phyloP scores from a whole-genome alignment of 2,113 vertebrate genomes.

The Thalassoma bifasciatum region DNA sequence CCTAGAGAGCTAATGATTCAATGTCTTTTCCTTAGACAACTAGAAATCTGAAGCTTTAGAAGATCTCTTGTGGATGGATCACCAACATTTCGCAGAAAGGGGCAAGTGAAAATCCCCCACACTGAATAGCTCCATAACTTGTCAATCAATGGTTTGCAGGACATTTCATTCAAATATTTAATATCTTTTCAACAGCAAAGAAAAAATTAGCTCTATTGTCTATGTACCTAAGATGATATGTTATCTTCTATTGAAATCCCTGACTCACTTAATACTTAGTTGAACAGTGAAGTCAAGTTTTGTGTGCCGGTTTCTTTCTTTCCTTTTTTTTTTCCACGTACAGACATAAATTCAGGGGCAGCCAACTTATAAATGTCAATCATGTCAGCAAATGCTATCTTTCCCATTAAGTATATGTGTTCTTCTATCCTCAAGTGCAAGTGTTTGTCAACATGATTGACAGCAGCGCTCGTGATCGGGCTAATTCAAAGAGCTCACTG shows the following conservation, averaged over 20 bases:
- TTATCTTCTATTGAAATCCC: background rate
- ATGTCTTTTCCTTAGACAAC: no score
- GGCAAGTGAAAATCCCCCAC: no score
- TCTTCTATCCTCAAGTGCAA: slow-evolving; percentile 8
- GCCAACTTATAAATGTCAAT: slow-evolving; percentile 19
- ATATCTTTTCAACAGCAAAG: no score
- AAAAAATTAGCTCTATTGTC: no score
- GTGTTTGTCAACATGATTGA: slow-evolving; percentile 52
- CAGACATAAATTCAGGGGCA: slow-evolving; percentile 3
- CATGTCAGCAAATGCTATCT: slow-evolving; percentile 19
- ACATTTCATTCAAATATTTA: no score
- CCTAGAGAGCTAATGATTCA: no score
- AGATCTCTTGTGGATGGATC: no score
- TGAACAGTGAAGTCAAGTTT: background rate
- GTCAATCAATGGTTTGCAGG: no score
- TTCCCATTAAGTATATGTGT: slow-evolving; percentile 1
- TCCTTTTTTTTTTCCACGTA: background rate
- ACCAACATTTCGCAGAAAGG: no score
- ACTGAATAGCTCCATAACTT: no score
- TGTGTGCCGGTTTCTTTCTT: background rate
- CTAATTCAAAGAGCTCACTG: slow-evolving; percentile 38
- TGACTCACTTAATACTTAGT: background rate
- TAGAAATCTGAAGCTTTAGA: no score
- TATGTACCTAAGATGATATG: no score
- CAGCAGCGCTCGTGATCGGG: slow-evolving; percentile 26